These are phyloP conservation scores for Pseudachorutes palmiensis DNA, from an alignment of 1,140 invertebrate genomes.

Conservation along the genomic window DNA sequence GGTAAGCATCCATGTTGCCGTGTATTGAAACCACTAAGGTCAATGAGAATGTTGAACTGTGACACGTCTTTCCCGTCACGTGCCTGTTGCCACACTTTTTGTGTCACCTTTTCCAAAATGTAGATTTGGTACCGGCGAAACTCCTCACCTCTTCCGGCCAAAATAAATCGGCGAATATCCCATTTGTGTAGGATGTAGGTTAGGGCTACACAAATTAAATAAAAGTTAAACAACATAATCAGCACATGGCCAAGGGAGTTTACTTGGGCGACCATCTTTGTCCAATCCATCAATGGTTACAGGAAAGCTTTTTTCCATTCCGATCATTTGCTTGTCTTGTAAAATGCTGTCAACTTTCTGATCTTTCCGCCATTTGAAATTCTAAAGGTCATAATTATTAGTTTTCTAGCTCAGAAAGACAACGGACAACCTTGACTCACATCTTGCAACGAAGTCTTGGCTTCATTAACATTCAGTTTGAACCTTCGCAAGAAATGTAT, in stretches of 20 bases:
- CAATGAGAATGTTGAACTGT: not conserved
- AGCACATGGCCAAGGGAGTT: not conserved
- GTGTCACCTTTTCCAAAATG: not conserved
- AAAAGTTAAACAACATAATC: not conserved
- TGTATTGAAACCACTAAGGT: not conserved
- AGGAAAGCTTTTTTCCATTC: slow-evolving; percentile 4
- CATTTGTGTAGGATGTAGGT: slow-evolving; percentile 2
- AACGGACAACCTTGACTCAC: not conserved
- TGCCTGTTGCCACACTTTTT: not conserved
- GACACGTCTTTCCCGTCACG: not conserved
- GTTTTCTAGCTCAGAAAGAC: not conserved
- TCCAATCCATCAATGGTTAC: not conserved
- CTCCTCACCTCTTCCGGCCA: slow-evolving; percentile 1
- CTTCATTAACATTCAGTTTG: not conserved
- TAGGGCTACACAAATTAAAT: not conserved
- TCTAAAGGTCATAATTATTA: not conserved
- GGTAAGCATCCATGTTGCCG: not conserved
- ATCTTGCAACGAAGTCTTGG: not conserved
- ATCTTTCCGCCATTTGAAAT: slow-evolving; percentile 6
- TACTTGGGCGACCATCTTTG: not conserved
- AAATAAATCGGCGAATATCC: not conserved
- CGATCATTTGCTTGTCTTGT: not conserved
- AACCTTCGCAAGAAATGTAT: not conserved
- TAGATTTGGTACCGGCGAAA: slow-evolving; percentile 5
- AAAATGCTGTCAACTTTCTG: not conserved